These are phyloP conservation scores for Eonycteris spelaea DNA, from an alignment of 2,113 vertebrate genomes.

Conservation along the genomic window DNA sequence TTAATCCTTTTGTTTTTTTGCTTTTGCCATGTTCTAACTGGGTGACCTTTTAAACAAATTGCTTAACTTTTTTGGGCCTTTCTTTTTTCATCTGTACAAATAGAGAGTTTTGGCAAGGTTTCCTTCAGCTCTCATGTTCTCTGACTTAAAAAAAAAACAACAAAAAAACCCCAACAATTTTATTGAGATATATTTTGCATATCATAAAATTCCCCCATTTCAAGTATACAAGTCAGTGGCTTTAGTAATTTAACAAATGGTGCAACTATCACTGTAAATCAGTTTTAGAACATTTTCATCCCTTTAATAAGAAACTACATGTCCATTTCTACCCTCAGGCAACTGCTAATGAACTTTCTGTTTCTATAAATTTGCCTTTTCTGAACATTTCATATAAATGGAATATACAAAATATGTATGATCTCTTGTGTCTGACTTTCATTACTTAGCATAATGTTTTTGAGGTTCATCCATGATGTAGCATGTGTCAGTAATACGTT, in stretches of 20 bases:
- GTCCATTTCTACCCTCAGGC: not conserved
- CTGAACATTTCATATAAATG: not conserved
- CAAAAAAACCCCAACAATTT: not conserved
- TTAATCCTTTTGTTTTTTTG: not conserved
- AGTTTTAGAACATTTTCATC: conserved; percentile 17
- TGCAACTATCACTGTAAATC: not conserved
- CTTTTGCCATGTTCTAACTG: not conserved
- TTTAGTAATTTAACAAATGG: conserved; percentile 3
- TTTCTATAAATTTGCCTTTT: not conserved
- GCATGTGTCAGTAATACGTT: not conserved
- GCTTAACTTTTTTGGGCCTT: not conserved
- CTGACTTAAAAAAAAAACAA: not conserved
- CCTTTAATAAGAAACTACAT: not conserved
- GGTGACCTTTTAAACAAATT: conserved; percentile 22
- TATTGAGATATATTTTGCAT: not conserved
- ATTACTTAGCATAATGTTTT: not conserved
- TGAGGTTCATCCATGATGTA: not conserved
- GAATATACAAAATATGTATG: not conserved
- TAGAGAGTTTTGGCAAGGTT: not conserved
- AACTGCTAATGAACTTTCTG: not conserved
- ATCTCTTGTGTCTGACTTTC: not conserved
- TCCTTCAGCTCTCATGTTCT: not conserved
- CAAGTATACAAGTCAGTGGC: not conserved
- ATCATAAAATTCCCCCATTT: not conserved
- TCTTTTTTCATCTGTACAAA: not conserved